Percentiles rank a stretch among this genome's conserved stretches.
Evolutionary conservation across 1,140 invertebrate species (phyloP).

Genomic region (Chionoecetes opilio): DNA sequence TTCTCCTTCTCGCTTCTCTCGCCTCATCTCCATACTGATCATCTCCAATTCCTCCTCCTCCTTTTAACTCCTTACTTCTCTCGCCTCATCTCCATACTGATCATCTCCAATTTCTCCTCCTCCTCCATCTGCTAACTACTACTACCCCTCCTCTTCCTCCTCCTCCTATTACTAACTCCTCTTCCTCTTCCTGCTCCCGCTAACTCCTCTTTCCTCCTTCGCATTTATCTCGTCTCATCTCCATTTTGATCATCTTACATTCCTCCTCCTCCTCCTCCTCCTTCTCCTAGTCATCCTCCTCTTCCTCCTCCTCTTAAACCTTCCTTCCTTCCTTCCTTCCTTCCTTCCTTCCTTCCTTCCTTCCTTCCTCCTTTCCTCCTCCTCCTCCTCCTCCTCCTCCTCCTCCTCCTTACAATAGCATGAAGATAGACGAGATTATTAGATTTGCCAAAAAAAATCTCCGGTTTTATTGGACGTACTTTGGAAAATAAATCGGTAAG

Average conservation of each 20-base stretch:
- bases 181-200: too few relatives aligned
- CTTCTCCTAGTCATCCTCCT: neutral
- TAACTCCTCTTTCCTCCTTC: too few relatives aligned
- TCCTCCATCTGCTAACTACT: neutral
- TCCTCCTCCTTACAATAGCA: too few relatives aligned
- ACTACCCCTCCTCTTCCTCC: neutral
- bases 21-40: neutral
- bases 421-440: too few relatives aligned
- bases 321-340: too few relatives aligned
- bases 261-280: neutral
- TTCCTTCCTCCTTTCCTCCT: too few relatives aligned
- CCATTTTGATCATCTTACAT: neutral
- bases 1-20: neutral
- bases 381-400: too few relatives aligned
- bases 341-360: too few relatives aligned
- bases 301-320: neutral
- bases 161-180: neutral
- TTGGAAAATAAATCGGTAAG: too few relatives aligned
- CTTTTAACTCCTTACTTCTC: neutral
- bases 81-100: neutral
- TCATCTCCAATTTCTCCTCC: neutral
- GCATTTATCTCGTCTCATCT: too few relatives aligned
- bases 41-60: neutral
- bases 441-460: too few relatives aligned
- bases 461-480: too few relatives aligned